phyloP scores from a whole-genome alignment of 2,113 vertebrate genomes.

The Chaetorhynchus papuensis region DNA sequence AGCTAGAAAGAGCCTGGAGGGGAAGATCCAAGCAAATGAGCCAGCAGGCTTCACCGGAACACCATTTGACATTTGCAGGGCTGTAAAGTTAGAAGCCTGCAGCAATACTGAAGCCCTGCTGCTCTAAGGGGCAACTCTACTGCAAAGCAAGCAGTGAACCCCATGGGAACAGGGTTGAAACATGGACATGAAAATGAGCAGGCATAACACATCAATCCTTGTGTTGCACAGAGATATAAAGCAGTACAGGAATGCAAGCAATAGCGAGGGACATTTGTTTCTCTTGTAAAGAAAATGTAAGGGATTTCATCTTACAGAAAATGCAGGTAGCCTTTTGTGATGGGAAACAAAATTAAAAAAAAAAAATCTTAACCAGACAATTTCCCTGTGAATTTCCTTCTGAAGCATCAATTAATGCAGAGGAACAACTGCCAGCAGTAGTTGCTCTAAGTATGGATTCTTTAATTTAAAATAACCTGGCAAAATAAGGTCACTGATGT shows the following conservation, averaged over 20 bases:
- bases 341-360: not conserved
- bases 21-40: not conserved
- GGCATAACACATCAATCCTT: not conserved
- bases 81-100: not conserved
- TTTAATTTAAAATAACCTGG: not conserved
- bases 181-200: not conserved
- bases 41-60: not conserved
- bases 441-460: not conserved
- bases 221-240: not conserved
- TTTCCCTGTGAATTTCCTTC: not conserved
- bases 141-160: not conserved
- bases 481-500: slow-evolving; percentile 34
- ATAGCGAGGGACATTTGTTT: not conserved
- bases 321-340: not conserved
- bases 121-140: not conserved
- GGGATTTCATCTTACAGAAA: not conserved
- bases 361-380: not conserved
- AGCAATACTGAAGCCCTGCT: not conserved
- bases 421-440: not conserved
- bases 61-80: slow-evolving; percentile 31
- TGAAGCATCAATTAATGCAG: not conserved
- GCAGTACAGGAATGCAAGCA: not conserved
- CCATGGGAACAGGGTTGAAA: not conserved
- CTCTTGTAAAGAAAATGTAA: not conserved
- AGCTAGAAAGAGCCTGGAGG: not conserved